phyloP scores from a whole-genome alignment of 2,797 vertebrate species.

The Eupleurogrammus muticus region DNA sequence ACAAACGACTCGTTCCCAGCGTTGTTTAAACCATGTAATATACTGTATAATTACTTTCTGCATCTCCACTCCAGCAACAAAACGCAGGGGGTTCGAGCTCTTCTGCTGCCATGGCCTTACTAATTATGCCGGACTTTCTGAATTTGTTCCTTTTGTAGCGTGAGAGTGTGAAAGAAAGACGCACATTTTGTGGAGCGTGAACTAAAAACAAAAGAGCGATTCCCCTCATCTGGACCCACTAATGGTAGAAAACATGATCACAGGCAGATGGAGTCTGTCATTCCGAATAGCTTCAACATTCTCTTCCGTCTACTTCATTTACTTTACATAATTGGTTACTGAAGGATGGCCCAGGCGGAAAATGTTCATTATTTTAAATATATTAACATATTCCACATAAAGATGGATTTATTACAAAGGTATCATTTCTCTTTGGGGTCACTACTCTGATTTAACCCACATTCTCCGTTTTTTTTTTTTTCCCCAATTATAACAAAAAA shows the following conservation, averaged over 20 bases:
- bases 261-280: slow-evolving; percentile 13
- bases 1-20: slow-evolving; percentile 58
- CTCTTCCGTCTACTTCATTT: slow-evolving; percentile 16
- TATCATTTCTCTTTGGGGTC: neutral
- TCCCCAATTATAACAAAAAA: neutral
- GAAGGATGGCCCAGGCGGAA: neutral
- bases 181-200: neutral
- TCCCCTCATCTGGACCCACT: neutral
- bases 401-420: slow-evolving; percentile 24
- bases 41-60: slow-evolving; percentile 50
- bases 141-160: slow-evolving; percentile 7
- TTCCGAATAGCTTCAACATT: slow-evolving; percentile 2
- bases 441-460: neutral
- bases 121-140: slow-evolving; percentile 9
- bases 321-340: slow-evolving; percentile 29
- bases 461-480: slow-evolving; percentile 6
- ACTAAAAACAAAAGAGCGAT: neutral
- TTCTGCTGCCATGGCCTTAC: slow-evolving; percentile 15
- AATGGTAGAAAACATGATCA: neutral
- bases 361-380: slow-evolving; percentile 37
- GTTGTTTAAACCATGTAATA: slow-evolving; percentile 58
- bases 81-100: neutral
- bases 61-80: slow-evolving; percentile 29
- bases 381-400: slow-evolving; percentile 28
- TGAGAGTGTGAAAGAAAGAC: slow-evolving; percentile 12